Evolutionary conservation across 92 coral and sea anemone species (phyloP).

Genomic region (Virgularia gustaviana): DNA sequence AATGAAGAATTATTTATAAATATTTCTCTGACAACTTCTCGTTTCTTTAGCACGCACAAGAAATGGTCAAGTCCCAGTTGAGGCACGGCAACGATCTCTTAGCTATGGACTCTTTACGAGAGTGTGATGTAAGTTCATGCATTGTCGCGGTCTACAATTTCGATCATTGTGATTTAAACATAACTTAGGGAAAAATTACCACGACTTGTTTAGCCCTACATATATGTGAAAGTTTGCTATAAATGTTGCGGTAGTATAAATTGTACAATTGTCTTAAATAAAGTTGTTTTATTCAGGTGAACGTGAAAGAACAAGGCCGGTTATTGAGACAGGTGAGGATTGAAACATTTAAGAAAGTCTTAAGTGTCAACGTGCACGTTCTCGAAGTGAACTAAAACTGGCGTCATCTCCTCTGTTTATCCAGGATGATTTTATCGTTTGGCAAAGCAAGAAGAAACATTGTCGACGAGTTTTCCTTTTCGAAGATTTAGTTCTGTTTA

Average conservation of each 20-base stretch:
- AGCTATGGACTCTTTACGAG: constrained; percentile 94
- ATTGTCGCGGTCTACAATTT: too few species aligned
- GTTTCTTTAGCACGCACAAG: constrained; percentile 71
- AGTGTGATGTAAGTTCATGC: constrained; percentile 88
- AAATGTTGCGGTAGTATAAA: too few species aligned
- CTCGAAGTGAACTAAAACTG: too few species aligned
- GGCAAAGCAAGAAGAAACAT: constrained; percentile 88
- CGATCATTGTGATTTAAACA: too few species aligned
- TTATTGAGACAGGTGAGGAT: constrained; percentile 57
- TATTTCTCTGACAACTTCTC: not conserved
- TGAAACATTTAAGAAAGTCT: too few species aligned
- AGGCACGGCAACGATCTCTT: constrained; percentile 93
- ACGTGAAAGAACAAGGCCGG: constrained; percentile 93
- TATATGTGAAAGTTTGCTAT: too few species aligned
- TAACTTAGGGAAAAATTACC: too few species aligned
- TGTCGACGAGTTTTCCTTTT: constrained; percentile 84
- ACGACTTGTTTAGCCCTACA: too few species aligned
- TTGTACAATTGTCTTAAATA: too few species aligned
- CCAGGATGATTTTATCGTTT: constrained; percentile 85
- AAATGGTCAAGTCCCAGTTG: constrained; percentile 92
- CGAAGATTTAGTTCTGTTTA: constrained; percentile 91
- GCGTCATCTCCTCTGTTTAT: not conserved
- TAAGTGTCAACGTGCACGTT: not conserved
- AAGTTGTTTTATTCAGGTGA: constrained; percentile 62
- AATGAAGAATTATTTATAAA: not conserved